Evolutionary conservation across 2,888 invertebrate species (phyloP).

Genomic region (Halictus ligatus): DNA sequence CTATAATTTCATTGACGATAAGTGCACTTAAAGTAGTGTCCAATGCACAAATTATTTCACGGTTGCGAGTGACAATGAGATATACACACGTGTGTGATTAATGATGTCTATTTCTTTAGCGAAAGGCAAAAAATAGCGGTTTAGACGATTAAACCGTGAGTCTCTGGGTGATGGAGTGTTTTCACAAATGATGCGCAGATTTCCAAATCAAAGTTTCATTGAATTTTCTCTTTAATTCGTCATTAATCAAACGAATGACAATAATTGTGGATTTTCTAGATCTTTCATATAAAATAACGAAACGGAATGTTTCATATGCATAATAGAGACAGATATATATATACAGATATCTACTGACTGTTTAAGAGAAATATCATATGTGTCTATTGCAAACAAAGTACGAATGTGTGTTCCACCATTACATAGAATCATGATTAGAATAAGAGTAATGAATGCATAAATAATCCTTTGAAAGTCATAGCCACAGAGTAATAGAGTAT

Average conservation of each 20-base stretch:
- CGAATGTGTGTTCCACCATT: slow-evolving; percentile 46
- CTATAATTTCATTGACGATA: slow-evolving; percentile 46
- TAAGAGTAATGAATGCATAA: slow-evolving; percentile 10
- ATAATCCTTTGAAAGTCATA: slow-evolving; percentile 3
- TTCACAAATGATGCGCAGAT: slow-evolving; percentile 58
- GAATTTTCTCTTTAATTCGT: slow-evolving; percentile 17
- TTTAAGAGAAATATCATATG: slow-evolving; percentile 30
- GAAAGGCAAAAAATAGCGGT: slow-evolving; percentile 64
- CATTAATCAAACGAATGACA: slow-evolving; percentile 39
- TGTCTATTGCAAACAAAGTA: slow-evolving; percentile 18
- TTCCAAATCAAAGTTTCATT: slow-evolving; percentile 47
- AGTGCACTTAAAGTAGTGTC: slow-evolving; percentile 58
- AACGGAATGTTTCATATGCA: not conserved
- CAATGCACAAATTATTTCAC: slow-evolving; percentile 55
- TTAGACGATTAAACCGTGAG: slow-evolving; percentile 63
- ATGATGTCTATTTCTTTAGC: slow-evolving; percentile 72
- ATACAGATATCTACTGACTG: slow-evolving; percentile 12
- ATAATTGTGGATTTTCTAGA: slow-evolving; percentile 26
- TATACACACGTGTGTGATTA: slow-evolving; percentile 60
- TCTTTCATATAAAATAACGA: slow-evolving; percentile 15
- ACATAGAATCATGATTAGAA: slow-evolving; percentile 5
- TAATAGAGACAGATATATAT: not conserved
- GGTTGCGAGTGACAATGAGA: slow-evolving; percentile 64
- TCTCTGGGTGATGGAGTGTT: slow-evolving; percentile 63
- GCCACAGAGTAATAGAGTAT: slow-evolving; percentile 16